Percentiles rank a stretch among this genome's conserved stretches.
These are phyloP conservation scores for Podiceps cristatus DNA, from an alignment of 2,113 vertebrate species.

Conservation along the genomic window DNA sequence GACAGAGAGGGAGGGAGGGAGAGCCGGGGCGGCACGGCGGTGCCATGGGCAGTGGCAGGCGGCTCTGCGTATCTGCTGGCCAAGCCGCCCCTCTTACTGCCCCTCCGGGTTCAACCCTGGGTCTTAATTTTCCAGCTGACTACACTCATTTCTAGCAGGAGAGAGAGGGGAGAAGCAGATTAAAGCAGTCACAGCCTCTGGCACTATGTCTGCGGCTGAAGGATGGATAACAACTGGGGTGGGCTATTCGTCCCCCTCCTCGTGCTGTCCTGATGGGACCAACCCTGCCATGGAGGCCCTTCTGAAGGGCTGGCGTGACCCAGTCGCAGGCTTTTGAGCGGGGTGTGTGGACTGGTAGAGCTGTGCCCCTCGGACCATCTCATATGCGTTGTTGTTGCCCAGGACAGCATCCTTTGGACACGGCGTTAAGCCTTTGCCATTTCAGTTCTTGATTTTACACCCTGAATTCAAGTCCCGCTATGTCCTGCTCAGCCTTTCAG, in stretches of 20 bases:
- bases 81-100: neutral
- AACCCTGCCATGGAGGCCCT: fast-evolving
- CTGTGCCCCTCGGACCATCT: fast-evolving
- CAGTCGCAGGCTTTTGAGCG: neutral
- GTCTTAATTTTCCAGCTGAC: neutral
- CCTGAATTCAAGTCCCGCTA: neutral
- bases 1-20: neutral
- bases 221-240: neutral
- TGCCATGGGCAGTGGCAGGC: neutral
- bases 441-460: neutral
- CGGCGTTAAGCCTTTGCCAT: neutral
- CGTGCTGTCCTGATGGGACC: neutral
- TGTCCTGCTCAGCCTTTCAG: neutral
- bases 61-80: neutral
- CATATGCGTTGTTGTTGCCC: fast-evolving
- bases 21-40: fast-evolving
- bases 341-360: neutral
- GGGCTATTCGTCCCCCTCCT: neutral
- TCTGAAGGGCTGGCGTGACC: neutral
- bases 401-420: neutral
- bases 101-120: neutral
- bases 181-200: neutral
- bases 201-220: neutral
- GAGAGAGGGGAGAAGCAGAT: neutral
- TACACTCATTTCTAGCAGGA: fast-evolving